phyloP scores from a whole-genome alignment of 2,797 vertebrate species.

The Pipistrellus nathusii region DNA sequence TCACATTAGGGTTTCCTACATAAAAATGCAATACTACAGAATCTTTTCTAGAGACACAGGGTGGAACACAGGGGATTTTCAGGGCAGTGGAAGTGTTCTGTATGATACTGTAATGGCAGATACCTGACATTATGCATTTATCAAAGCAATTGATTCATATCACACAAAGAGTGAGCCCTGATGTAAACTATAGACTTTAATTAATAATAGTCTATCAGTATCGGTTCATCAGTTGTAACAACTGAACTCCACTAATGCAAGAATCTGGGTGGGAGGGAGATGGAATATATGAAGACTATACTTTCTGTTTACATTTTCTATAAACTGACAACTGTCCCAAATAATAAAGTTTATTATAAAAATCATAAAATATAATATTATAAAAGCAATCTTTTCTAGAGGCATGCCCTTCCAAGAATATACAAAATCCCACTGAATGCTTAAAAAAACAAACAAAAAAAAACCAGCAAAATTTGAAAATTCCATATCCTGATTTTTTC shows the following conservation, averaged over 20 bases:
- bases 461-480: neutral
- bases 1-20: neutral
- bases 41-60: neutral
- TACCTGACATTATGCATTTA: neutral
- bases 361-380: neutral
- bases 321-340: neutral
- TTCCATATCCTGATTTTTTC: neutral
- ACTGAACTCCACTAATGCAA: neutral
- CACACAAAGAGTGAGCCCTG: neutral
- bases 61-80: neutral
- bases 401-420: neutral
- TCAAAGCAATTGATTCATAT: neutral
- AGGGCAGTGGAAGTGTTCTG: neutral
- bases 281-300: neutral
- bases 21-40: constrained; percentile 2
- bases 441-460: neutral
- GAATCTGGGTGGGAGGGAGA: neutral
- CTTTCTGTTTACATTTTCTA: neutral
- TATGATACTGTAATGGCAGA: neutral
- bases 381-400: neutral
- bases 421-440: neutral
- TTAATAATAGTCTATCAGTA: neutral
- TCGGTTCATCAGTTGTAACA: neutral
- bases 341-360: neutral
- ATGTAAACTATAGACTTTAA: neutral